Evolutionary conservation across 2,797 vertebrate species (phyloP), one percentile per base, ranked within the genome.

Genomic region (Tarsius wallacei): DNA sequence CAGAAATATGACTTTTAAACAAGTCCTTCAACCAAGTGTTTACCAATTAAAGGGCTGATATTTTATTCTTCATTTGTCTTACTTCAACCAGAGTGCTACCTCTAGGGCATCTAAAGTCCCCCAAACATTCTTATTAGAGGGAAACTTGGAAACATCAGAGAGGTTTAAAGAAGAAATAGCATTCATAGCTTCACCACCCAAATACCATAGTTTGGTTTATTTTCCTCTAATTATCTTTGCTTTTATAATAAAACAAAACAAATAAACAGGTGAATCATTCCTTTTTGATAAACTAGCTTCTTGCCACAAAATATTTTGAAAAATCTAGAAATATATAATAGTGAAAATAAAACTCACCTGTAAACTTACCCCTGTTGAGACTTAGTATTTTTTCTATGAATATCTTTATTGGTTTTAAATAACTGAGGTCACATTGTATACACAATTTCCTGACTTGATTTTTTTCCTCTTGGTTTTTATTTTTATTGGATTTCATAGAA

Each of bases 231-330:
- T 84, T 5, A 26, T 28, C 74, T 85, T 87, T 59, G 31, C 51
- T 81, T 90, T 78, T 83, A 63, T 49, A 93, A 71, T 76, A 64
- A 89, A 84, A 22, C 11, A 51, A 76, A 64, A 73, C 55, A 70
- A 53, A 57, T 11, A 85, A 47, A 68, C 17, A 80, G n/a, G 22
- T 21, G 36, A 88, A 53, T 0, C 0, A 87, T 86, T 71, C n/a
- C 55, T 10, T 73, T 88, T 68, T 83, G 59, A 88, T 71, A 64
- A 91, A 83, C 36, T 73, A 78, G 47, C 1, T 64, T 19, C 4
- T 55, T 24, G 53, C 9, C 63, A 90, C 64, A 77, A 51, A 51
- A 70, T 11, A 63, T n/a, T 83, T 73, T 59, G 6, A 55, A 55
- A 90, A 84, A 49, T 26, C 33, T 21, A 76, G 61, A 91, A 85